Evolutionary conservation across 2,888 invertebrate species (phyloP).

Genomic region (Pseudococcus viburni): DNA sequence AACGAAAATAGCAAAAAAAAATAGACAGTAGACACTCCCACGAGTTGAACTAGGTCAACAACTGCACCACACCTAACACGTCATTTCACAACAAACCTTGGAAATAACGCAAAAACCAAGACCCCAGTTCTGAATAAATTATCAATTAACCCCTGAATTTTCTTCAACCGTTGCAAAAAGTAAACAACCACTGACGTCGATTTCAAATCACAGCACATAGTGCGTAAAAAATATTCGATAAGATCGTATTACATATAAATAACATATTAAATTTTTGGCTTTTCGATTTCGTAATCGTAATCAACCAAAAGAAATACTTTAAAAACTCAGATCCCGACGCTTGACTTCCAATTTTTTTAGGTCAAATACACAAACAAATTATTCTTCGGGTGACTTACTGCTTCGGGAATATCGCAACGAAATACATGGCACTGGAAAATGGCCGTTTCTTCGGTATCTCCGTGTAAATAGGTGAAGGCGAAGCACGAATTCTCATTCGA

Average conservation of each 20-base stretch:
- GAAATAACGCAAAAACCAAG: neutral
- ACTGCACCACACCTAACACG: neutral
- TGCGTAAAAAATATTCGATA: neutral
- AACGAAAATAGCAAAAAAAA: too few relatives aligned
- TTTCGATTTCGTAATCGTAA: neutral
- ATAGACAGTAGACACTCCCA: too few relatives aligned
- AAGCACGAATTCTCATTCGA: constrained; percentile 93
- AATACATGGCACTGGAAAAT: constrained; percentile 98
- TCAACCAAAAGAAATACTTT: neutral
- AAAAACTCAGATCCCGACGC: too few relatives aligned
- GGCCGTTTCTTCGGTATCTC: constrained; percentile 87
- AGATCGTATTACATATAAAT: neutral
- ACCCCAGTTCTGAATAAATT: neutral
- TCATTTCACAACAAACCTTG: neutral
- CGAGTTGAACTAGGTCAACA: neutral
- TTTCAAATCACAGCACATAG: neutral
- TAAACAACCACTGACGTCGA: neutral
- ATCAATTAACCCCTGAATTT: neutral
- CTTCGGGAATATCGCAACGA: constrained; percentile 94
- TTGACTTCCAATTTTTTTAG: neutral
- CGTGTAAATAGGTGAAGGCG: constrained; percentile 94
- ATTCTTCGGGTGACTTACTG: constrained; percentile 77
- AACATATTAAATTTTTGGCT: constrained; percentile 13
- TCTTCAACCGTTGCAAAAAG: neutral
- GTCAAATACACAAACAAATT: neutral